These are phyloP conservation scores for Montipora sp. DNA, from an alignment of 64 coral and sea anemone genomes.

Conservation along the genomic window DNA sequence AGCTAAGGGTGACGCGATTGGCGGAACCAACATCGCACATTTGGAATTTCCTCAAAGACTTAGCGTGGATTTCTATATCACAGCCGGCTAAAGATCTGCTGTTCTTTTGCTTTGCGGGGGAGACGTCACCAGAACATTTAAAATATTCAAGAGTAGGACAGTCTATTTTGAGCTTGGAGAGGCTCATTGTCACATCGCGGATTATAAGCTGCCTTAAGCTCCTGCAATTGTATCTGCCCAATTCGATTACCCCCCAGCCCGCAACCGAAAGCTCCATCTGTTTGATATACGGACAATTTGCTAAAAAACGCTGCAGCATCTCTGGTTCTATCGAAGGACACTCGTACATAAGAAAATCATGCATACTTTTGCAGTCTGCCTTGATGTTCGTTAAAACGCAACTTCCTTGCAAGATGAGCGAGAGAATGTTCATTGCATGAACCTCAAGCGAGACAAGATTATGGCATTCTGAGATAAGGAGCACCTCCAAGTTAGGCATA, in stretches of 20 bases:
- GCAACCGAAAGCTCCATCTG: constrained; percentile 28
- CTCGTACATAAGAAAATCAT: constrained; percentile 36
- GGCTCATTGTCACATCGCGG: constrained; percentile 18
- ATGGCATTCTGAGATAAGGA: constrained; percentile 54
- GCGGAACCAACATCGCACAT: constrained; percentile 35
- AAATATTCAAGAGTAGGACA: constrained; percentile 56
- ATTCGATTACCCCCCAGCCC: constrained; percentile 34
- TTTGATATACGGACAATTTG: constrained; percentile 14
- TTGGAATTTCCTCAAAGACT: constrained; percentile 20
- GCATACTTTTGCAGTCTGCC: constrained; percentile 32
- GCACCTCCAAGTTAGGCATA: constrained; percentile 43
- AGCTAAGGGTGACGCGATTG: constrained; percentile 14
- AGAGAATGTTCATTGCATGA: constrained; percentile 19
- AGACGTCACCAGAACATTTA: constrained; percentile 26
- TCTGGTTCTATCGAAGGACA: constrained; percentile 1
- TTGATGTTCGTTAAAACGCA: background rate
- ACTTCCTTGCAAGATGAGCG: constrained; percentile 33
- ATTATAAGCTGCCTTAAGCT: constrained; percentile 36
- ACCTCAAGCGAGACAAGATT: constrained; percentile 26
- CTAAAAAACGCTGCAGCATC: constrained; percentile 10
- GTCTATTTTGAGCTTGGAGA: constrained; percentile 40
- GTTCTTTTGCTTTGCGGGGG: constrained; percentile 3
- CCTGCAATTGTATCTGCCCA: constrained; percentile 20
- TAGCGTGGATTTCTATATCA: constrained; percentile 8
- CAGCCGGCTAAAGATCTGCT: background rate